Evolutionary conservation across 1,140 invertebrate genomes (phyloP), one percentile per base, ranked within the genome.

Genomic region (Glossosoma conforme): DNA sequence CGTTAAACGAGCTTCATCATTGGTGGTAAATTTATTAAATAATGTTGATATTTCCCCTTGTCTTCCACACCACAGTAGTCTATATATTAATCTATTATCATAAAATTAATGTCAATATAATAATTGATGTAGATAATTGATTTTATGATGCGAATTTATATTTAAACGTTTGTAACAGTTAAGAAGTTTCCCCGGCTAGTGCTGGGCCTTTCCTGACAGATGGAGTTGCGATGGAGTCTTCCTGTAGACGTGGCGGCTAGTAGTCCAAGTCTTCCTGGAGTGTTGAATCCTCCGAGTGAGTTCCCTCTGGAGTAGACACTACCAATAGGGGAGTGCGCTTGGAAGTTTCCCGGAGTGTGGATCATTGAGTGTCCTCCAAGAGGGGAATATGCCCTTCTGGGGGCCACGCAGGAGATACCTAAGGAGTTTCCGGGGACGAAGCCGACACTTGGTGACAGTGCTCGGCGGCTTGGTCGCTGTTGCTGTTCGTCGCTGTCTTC

Each of bases 401-500:
- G 38, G 21, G 46, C 56, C 11, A 44, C 37, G 32, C 56, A 58
- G 13, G 56, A 43, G 9, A 54, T 38, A 3, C 56, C 56, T 2
- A 58, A 36, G 8, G 56, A 58, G 38, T 58, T 58, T 19, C 56
- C 56, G 17, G 56, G 56, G 0, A 58, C 56, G 32, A 58, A 58
- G 9, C 56, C 56, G 9, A 48, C 51, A 8, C 51, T 58, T 2
- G 56, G 56, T 2, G 56, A 54, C 35, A 54, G 51, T 3, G 50
- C 44, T 24, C 56, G 46, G 13, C 44, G 44, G 13, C 38, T 33
- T 2, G 30, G 42, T 1, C 33, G 28, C 13, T 45, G 33, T 24
- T 36, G 33, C 22, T 41, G 35, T 30, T 54, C 56, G 6, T 44
- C 41, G 35, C 58, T 54, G 28, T 67, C 70, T 51, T 80, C 77